Evolutionary conservation across 2,113 vertebrate species (phyloP).

Genomic region (Oreochromis tanganicae): DNA sequence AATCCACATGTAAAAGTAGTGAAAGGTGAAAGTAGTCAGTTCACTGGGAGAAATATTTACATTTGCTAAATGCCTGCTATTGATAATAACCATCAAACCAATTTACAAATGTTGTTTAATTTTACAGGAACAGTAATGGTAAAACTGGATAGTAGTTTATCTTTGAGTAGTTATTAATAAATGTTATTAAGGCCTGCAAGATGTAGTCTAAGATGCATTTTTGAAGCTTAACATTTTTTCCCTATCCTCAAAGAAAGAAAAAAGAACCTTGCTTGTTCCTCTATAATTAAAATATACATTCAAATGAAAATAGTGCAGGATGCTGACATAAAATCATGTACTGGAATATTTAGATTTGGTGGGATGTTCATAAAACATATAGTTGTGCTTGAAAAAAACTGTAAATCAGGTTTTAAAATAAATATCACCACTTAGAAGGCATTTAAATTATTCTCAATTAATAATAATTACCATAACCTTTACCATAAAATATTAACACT

Average conservation of each 20-base stretch:
- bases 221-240: fast-evolving
- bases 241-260: not conserved
- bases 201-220: not conserved
- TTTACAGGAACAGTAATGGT: not conserved
- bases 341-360: not conserved
- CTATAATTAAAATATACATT: not conserved
- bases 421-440: not conserved
- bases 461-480: not conserved
- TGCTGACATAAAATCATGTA: not conserved
- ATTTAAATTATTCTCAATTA: not conserved
- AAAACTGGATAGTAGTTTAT: not conserved
- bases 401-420: not conserved
- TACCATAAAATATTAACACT: not conserved
- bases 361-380: not conserved
- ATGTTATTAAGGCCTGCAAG: not conserved
- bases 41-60: not conserved
- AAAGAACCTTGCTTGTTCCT: not conserved
- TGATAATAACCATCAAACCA: not conserved
- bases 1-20: not conserved
- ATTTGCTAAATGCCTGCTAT: not conserved
- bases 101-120: not conserved
- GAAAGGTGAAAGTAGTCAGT: not conserved
- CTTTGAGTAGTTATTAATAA: not conserved
- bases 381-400: not conserved
- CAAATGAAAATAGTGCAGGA: fast-evolving